Evolutionary conservation across 2,888 invertebrate species (phyloP), one percentile per base, ranked within the genome.

Genomic region (Tinea pellionella): DNA sequence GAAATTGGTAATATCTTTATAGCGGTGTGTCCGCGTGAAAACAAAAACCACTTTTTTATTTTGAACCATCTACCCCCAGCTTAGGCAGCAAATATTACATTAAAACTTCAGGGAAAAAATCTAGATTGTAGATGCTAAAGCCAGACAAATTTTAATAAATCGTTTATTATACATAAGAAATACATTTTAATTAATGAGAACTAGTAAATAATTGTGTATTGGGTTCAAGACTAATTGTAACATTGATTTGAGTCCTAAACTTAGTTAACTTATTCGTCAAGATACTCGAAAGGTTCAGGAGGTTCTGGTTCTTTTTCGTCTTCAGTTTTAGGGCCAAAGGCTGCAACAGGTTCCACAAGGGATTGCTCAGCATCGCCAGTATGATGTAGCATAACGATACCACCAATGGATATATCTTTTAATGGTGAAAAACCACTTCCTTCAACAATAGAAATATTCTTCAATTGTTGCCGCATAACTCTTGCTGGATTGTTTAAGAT

Each of bases 281-380:
- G 91, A 86, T 95, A 99, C 85, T 98, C 97, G 77, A 99, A 99
- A 64, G 98, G 97, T 89, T 98, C 98, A 72, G 98, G 98, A 51
- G 98, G 96, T 70, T 97, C 97, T 0, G 98, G 97, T 80, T 99
- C 98, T 71, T 96, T 96, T 69, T 96, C 97, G 71, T 98, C 98
- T 65, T 97, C 98, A 15, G 93, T 92, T 75, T 95, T 95, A 1
- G 95, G 96, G 0, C 96, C 96, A 70, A 94, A 95, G 0, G 96
- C 96, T 75, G 94, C 94, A 12, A 98, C 96, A 6, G 96, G 95
- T 74, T 98, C 97, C 0, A 98, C 97, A 56, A 98, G 89, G 62
- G 93, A 92, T 75, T 97, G 96, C 61, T 93, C 93, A 0, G 90
- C 91, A 8, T 94, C 92, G 61, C 94, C 94, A 61, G 91, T 89